A percentile compares a stretch with the other conserved stretches of the same genome.
phyloP scores from a whole-genome alignment of 2,888 invertebrate species.

The Pantelozetes paolii region DNA sequence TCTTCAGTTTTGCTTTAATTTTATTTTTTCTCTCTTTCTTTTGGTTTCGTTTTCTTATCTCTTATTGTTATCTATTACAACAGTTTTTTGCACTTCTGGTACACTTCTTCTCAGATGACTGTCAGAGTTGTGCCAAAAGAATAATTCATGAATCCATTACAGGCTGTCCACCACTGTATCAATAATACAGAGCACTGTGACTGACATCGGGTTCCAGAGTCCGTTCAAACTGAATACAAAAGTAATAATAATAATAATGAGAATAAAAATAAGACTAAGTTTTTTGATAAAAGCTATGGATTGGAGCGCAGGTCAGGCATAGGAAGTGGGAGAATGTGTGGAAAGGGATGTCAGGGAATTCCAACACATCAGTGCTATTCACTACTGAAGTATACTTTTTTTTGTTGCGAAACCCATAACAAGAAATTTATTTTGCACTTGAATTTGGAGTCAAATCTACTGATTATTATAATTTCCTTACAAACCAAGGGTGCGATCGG shows the following conservation, averaged over 20 bases:
- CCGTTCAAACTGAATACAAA: neutral
- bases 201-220: constrained; percentile 10
- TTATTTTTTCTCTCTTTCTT: neutral
- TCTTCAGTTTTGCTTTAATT: neutral
- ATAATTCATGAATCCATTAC: constrained; percentile 31
- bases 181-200: constrained; percentile 26
- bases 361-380: neutral
- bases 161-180: constrained; percentile 7
- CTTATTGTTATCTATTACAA: neutral
- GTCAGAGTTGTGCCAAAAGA: constrained; percentile 11
- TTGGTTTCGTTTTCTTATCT: neutral
- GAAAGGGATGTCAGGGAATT: constrained; percentile 33
- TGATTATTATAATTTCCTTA: neutral
- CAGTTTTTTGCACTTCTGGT: neutral
- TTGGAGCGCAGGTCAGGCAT: constrained; percentile 15
- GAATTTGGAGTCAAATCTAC: neutral
- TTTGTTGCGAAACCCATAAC: neutral
- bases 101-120: neutral
- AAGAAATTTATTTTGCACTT: neutral
- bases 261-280: constrained; percentile 15
- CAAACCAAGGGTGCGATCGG: neutral
- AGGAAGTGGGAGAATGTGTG: constrained; percentile 27
- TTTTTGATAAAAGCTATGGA: neutral
- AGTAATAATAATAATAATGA: neutral
- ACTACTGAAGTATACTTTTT: neutral